A percentile compares a stretch with the other conserved stretches of the same genome.
Conservation (phyloP, 2,113 vertebrate species). For the Petroica traversi region DNA sequence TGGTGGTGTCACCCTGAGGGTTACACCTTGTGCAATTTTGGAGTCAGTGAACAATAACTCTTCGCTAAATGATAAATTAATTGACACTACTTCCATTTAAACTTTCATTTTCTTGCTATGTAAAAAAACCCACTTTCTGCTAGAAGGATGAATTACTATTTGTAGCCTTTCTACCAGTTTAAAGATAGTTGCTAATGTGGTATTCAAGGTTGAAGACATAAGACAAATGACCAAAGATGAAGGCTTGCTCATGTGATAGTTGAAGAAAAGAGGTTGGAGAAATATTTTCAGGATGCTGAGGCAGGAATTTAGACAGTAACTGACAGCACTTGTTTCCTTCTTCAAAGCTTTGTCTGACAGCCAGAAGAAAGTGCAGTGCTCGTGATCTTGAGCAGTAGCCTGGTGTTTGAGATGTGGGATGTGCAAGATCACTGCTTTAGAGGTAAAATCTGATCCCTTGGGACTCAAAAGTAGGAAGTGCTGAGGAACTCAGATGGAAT, state of each 20-base stretch:
- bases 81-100: not conserved
- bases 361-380: not conserved
- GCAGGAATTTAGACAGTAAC: not conserved
- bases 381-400: accelerated
- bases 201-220: not conserved
- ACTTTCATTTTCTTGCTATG: not conserved
- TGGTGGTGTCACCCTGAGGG: not conserved
- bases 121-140: not conserved
- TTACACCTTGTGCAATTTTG: not conserved
- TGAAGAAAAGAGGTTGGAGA: not conserved
- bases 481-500: not conserved
- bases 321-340: not conserved
- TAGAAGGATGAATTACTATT: not conserved
- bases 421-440: not conserved
- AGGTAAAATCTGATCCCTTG: not conserved
- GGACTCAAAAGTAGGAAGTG: not conserved
- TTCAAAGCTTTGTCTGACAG: not conserved
- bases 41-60: not conserved
- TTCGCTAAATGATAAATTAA: not conserved
- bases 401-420: not conserved
- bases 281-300: not conserved
- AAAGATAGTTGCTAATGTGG: not conserved
- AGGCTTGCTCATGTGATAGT: not conserved
- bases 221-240: accelerated
- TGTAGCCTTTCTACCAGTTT: not conserved